Evolutionary conservation across 35 echinoderm and acorn worm species (phyloP).

Genomic region (Stichopus chloronotus): DNA sequence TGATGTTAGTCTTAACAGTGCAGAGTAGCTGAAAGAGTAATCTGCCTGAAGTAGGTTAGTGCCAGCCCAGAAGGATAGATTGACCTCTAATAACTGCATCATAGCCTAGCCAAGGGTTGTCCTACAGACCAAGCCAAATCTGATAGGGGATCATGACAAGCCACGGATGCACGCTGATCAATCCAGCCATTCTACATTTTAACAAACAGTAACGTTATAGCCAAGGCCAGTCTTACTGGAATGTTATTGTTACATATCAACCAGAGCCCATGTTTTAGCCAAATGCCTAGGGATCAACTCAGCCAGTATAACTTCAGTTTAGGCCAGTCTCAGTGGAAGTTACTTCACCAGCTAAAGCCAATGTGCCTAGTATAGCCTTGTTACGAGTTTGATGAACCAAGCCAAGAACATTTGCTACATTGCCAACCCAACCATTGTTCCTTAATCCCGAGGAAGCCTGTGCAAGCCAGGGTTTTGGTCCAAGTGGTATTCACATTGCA

Average conservation of each 20-base stretch:
- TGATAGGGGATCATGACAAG: not conserved
- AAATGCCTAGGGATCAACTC: not conserved
- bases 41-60: not conserved
- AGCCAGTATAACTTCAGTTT: not conserved
- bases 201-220: too few relatives aligned
- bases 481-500: not conserved
- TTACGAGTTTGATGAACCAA: slow-evolving; percentile 10
- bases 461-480: not conserved
- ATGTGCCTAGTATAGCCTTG: not conserved
- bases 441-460: slow-evolving; percentile 9
- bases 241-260: too few relatives aligned
- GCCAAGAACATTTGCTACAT: not conserved
- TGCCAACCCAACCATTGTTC: not conserved
- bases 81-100: not conserved
- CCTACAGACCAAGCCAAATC: not conserved
- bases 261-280: not conserved
- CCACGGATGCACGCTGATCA: not conserved
- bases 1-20: too few relatives aligned
- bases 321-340: not conserved
- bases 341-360: not conserved
- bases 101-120: not conserved
- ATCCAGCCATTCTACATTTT: too few relatives aligned
- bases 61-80: slow-evolving; percentile 2
- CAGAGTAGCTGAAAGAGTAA: not conserved
- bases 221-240: too few relatives aligned